A percentile compares a stretch with the other conserved stretches of the same genome.
Conservation (phyloP, 2,113 vertebrate genomes). For the Antennarius striatus region DNA sequence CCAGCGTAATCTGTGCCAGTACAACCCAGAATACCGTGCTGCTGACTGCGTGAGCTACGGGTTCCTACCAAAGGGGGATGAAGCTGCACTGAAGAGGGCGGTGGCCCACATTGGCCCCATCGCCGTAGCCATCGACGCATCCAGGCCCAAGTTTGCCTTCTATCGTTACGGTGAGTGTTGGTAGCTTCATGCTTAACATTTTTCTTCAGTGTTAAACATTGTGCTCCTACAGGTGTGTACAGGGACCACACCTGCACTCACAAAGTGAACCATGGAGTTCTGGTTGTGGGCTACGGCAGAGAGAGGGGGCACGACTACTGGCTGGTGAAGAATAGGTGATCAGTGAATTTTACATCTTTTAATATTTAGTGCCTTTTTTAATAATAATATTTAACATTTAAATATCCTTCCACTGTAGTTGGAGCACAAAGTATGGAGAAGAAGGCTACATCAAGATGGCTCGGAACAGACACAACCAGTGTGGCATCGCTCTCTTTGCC, state of each 20-base stretch:
- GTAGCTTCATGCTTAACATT: not conserved
- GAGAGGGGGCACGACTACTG: conserved; percentile 81
- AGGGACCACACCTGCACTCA: conserved; percentile 76
- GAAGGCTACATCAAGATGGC: conserved; percentile 76
- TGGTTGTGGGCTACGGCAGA: conserved; percentile 83
- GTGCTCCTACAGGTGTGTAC: conserved; percentile 79
- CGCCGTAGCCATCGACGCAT: conserved; percentile 84
- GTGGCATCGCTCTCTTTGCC: conserved; percentile 68
- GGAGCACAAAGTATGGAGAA: conserved; percentile 66
- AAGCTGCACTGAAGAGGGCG: conserved; percentile 72
- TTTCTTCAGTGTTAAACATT: too few species aligned
- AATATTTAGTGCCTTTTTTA: not conserved
- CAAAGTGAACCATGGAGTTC: conserved; percentile 79
- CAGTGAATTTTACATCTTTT: not conserved
- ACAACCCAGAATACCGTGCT: conserved; percentile 65
- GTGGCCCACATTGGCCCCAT: conserved; percentile 83
- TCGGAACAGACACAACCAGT: conserved; percentile 70
- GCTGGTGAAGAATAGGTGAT: conserved; percentile 90
- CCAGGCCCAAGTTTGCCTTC: conserved; percentile 78
- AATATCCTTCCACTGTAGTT: conserved; percentile 44
- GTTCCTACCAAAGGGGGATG: conserved; percentile 67
- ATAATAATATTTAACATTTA: not conserved
- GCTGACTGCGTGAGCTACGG: conserved; percentile 81
- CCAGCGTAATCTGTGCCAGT: conserved; percentile 79
- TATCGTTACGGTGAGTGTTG: conserved; percentile 79